These are phyloP conservation scores for Podarcis raffonei DNA, from an alignment of 2,113 vertebrate genomes.

Conservation along the genomic window DNA sequence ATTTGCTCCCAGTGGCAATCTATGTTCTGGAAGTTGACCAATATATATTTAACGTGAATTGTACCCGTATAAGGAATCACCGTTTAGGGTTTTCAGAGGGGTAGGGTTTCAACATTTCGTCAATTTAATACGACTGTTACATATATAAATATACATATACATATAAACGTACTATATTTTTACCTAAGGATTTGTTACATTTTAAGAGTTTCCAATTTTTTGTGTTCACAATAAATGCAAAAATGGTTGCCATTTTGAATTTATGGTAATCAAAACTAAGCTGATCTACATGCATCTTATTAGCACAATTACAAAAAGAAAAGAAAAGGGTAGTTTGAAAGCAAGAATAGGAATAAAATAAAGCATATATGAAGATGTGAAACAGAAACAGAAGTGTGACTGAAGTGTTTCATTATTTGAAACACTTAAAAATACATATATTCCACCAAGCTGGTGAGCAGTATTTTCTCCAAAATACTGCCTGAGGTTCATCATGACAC, in stretches of 20 bases:
- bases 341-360: neutral
- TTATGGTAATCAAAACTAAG: conserved; percentile 63
- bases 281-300: conserved; percentile 45
- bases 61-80: neutral
- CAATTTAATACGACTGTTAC: conserved; percentile 45
- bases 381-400: neutral
- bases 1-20: too few relatives aligned
- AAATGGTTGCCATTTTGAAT: conserved; percentile 47
- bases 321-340: neutral
- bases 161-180: conserved; percentile 54
- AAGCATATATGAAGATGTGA: neutral
- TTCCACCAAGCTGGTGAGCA: neutral
- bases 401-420: neutral
- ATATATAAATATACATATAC: too few relatives aligned
- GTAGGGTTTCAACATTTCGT: conserved; percentile 21
- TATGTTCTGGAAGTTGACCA: neutral
- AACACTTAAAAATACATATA: neutral
- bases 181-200: conserved; percentile 65
- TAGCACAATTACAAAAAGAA: neutral
- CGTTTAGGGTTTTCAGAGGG: neutral
- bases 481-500: neutral
- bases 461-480: neutral
- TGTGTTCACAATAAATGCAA: conserved; percentile 61
- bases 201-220: conserved; percentile 64
- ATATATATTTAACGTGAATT: neutral